Percentiles rank a stretch among this genome's conserved stretches.
phyloP scores from a whole-genome alignment of 2,888 invertebrate species.

The Aporophyla lueneburgensis region DNA sequence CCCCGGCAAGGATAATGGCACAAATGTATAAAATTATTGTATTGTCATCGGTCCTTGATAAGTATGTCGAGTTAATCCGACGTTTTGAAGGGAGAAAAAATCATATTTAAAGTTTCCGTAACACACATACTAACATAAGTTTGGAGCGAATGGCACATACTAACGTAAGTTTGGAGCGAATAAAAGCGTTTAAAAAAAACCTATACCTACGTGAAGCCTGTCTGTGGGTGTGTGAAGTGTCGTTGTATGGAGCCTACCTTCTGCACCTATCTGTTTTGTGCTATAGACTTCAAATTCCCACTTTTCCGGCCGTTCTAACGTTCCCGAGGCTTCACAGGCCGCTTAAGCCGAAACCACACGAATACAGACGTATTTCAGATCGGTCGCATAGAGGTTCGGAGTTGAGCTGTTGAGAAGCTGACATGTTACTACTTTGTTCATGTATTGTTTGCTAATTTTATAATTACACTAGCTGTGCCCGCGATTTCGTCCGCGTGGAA shows the following conservation, averaged over 20 bases:
- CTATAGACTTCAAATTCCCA: conserved; percentile 64
- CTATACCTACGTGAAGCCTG: neutral
- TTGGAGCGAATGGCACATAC: too few relatives aligned
- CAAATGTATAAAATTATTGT: too few relatives aligned
- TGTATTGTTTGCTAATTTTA: neutral
- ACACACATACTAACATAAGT: too few relatives aligned
- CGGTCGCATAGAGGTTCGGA: conserved; percentile 43
- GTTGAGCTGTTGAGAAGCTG: conserved; percentile 48
- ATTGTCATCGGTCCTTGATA: too few relatives aligned
- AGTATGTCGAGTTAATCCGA: too few relatives aligned
- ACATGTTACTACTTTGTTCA: neutral
- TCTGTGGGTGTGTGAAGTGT: neutral
- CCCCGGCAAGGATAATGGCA: too few relatives aligned
- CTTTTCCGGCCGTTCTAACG: conserved; percentile 64
- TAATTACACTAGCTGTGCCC: too few relatives aligned
- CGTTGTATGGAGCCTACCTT: neutral
- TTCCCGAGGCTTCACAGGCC: conserved; percentile 59
- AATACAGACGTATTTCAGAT: conserved; percentile 63
- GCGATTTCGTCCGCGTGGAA: too few relatives aligned
- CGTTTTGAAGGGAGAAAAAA: too few relatives aligned
- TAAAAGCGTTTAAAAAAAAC: too few relatives aligned
- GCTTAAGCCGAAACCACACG: conserved; percentile 70
- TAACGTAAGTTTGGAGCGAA: too few relatives aligned
- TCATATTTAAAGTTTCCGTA: too few relatives aligned
- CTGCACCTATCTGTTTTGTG: neutral